phyloP scores from a whole-genome alignment of 2,113 vertebrate species.

The Mustela nigripes region DNA sequence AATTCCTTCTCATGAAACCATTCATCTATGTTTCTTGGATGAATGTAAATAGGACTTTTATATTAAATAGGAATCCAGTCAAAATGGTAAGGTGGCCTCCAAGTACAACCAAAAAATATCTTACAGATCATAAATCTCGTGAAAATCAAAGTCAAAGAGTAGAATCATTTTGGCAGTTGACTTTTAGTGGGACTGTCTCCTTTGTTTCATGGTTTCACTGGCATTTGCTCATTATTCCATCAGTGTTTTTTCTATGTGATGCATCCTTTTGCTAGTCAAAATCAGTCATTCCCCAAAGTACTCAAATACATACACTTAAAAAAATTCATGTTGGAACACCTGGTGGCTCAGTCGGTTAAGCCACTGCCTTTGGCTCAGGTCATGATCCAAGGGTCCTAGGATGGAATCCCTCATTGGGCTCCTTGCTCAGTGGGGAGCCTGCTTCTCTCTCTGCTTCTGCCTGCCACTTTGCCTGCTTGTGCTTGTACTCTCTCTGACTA shows the following conservation, averaged over 20 bases:
- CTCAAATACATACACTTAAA: not conserved
- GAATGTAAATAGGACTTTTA: not conserved
- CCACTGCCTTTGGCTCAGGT: too few relatives aligned
- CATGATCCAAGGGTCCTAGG: too few relatives aligned
- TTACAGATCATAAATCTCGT: not conserved
- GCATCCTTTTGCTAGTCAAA: not conserved
- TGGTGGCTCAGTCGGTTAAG: too few relatives aligned
- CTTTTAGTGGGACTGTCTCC: not conserved
- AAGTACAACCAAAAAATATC: not conserved
- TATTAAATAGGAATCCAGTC: not conserved
- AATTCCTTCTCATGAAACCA: not conserved
- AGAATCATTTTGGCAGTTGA: not conserved
- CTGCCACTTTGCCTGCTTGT: too few relatives aligned
- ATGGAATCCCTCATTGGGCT: too few relatives aligned
- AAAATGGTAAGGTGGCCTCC: not conserved
- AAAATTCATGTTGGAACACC: too few relatives aligned
- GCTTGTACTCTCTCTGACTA: too few relatives aligned
- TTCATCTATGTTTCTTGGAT: not conserved
- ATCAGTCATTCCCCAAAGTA: not conserved
- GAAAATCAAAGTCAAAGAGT: not conserved
- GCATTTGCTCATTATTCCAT: not conserved
- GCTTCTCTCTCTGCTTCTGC: too few relatives aligned
- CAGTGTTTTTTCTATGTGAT: not conserved
- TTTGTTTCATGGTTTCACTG: not conserved
- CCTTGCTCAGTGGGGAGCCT: too few relatives aligned